Percentiles rank a stretch among this genome's conserved stretches.
Evolutionary conservation across 2,888 invertebrate genomes (phyloP).

Genomic region (Acanthosepion lycidas): DNA sequence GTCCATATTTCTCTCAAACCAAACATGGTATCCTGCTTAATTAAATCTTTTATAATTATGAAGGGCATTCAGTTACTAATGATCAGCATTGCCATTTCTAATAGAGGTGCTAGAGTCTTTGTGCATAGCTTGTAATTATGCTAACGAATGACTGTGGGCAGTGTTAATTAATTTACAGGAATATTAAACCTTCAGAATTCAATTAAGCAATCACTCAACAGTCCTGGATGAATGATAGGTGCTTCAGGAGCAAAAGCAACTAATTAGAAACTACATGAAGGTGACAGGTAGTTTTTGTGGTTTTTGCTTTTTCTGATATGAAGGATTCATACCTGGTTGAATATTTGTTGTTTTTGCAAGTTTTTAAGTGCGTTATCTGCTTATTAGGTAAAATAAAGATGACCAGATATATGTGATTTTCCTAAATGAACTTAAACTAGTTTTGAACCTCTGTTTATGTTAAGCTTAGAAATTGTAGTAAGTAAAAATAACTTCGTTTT

Average conservation of each 20-base stretch:
- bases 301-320: background rate
- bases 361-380: background rate
- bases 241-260: background rate
- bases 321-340: background rate
- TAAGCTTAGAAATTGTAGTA: too few species aligned
- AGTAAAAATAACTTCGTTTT: too few species aligned
- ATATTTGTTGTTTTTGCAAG: background rate
- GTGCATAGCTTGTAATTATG: background rate
- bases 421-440: too few species aligned
- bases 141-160: background rate
- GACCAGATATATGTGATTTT: background rate
- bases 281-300: background rate
- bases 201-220: background rate
- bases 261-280: background rate
- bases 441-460: too few species aligned
- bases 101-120: background rate
- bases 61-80: background rate
- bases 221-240: background rate
- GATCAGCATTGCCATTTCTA: background rate
- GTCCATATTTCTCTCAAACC: background rate
- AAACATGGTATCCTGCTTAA: background rate
- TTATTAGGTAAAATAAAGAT: background rate
- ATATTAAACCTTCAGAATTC: conserved; percentile 20
- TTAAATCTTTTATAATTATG: background rate
- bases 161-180: background rate